phyloP scores from a whole-genome alignment of 2,797 vertebrate genomes.

The Leptoclinus maculatus region DNA sequence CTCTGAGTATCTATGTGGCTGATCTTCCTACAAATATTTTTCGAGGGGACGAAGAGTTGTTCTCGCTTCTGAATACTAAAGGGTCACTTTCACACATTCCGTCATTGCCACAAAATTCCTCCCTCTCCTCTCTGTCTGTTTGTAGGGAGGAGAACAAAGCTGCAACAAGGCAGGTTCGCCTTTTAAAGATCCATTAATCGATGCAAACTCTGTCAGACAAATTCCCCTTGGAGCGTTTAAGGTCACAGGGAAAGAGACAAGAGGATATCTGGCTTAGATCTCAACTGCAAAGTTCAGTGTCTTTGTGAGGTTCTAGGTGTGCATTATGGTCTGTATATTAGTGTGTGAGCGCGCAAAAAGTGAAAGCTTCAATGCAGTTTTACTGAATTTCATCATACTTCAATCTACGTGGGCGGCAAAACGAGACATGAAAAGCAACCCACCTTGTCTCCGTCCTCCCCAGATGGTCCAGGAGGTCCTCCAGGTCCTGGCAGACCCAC shows the following conservation, averaged over 20 bases:
- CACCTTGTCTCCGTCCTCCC: conserved; percentile 99
- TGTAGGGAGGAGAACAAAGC: conserved; percentile 42
- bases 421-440: conserved; percentile 12
- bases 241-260: conserved; percentile 47
- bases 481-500: conserved; percentile 98
- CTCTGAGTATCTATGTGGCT: conserved; percentile 54
- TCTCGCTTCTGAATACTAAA: conserved; percentile 55
- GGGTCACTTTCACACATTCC: conserved; percentile 62
- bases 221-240: conserved; percentile 51
- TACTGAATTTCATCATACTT: neutral
- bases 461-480: conserved; percentile 95
- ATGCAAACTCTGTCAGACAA: conserved; percentile 56
- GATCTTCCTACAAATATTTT: conserved; percentile 70
- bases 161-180: conserved; percentile 41
- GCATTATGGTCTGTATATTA: neutral
- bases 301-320: conserved; percentile 31
- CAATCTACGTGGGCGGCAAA: neutral
- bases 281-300: conserved; percentile 30
- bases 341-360: neutral
- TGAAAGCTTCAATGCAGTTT: conserved; percentile 1
- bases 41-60: conserved; percentile 32
- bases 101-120: conserved; percentile 39
- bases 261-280: conserved; percentile 40
- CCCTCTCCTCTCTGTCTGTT: conserved; percentile 30
- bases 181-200: conserved; percentile 63